These are phyloP conservation scores for Protophormia terraenovae DNA, from an alignment of 2,888 invertebrate species.

Conservation along the genomic window DNA sequence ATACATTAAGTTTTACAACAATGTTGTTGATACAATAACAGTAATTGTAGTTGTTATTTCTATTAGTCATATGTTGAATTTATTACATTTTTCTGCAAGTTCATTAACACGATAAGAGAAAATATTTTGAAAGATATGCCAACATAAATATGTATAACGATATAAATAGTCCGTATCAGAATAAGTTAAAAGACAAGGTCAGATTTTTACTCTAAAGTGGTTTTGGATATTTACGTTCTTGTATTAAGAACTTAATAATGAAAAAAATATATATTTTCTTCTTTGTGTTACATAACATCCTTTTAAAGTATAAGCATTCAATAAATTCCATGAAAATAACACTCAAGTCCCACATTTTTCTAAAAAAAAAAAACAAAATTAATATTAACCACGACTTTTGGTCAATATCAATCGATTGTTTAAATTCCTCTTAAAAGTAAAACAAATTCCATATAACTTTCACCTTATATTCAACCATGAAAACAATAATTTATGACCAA, in stretches of 20 bases:
- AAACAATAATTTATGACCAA: not conserved
- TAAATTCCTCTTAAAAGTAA: not conserved
- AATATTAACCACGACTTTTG: too few species aligned
- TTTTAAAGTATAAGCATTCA: too few species aligned
- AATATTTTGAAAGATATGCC: not conserved
- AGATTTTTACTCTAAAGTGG: not conserved
- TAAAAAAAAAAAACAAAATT: too few species aligned
- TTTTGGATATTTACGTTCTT: too few species aligned
- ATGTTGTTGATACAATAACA: not conserved
- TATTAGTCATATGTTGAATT: not conserved
- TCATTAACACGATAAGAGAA: not conserved
- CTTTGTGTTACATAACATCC: too few species aligned
- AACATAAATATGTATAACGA: not conserved
- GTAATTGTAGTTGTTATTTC: not conserved
- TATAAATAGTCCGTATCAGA: not conserved
- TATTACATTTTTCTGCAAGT: not conserved
- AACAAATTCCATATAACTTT: not conserved
- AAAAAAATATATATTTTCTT: too few species aligned
- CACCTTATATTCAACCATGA: too few species aligned
- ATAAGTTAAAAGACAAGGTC: not conserved
- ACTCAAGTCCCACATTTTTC: too few species aligned
- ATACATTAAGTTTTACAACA: not conserved
- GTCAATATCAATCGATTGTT: not conserved
- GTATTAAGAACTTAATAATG: too few species aligned
- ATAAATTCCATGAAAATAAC: too few species aligned